A percentile compares a stretch with the other conserved stretches of the same genome.
Evolutionary conservation across 2,113 vertebrate species (phyloP).

Genomic region (Gasterosteus aculeatus): DNA sequence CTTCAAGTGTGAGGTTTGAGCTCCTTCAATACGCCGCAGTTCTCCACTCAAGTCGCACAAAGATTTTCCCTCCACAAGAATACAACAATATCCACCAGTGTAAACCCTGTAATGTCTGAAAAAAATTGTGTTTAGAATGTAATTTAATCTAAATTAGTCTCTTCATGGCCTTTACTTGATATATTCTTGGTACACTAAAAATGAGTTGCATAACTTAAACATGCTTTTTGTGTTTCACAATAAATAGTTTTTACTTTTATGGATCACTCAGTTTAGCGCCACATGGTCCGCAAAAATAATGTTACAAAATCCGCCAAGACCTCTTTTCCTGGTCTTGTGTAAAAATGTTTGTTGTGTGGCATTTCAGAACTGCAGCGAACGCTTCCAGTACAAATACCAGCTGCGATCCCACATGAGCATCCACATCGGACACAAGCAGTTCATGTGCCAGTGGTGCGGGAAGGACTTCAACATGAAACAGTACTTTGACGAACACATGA

Average conservation of each 20-base stretch:
- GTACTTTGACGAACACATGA: slow-evolving; percentile 99
- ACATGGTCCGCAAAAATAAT: background rate
- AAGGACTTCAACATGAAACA: slow-evolving; percentile 99
- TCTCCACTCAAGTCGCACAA: slow-evolving; percentile 7
- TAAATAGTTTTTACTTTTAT: background rate
- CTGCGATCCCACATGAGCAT: slow-evolving; percentile 98
- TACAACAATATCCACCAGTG: background rate
- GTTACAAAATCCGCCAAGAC: background rate
- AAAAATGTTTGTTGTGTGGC: slow-evolving; percentile 16
- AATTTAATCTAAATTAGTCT: background rate
- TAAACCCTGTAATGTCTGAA: background rate
- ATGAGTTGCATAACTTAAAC: slow-evolving; percentile 1
- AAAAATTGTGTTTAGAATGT: background rate
- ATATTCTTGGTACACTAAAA: background rate
- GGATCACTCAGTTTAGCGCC: background rate
- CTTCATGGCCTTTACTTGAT: background rate
- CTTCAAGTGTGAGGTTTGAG: slow-evolving; percentile 94
- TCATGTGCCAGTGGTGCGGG: slow-evolving; percentile 99
- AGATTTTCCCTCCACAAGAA: background rate
- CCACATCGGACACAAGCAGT: slow-evolving; percentile 97
- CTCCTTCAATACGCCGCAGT: slow-evolving; percentile 19
- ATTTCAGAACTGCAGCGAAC: slow-evolving; percentile 92
- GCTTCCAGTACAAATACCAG: slow-evolving; percentile 98
- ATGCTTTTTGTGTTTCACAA: slow-evolving; percentile 3
- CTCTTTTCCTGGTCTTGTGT: background rate